Conservation (phyloP, 2,888 invertebrate genomes). For the Temnothorax ravouxi region DNA sequence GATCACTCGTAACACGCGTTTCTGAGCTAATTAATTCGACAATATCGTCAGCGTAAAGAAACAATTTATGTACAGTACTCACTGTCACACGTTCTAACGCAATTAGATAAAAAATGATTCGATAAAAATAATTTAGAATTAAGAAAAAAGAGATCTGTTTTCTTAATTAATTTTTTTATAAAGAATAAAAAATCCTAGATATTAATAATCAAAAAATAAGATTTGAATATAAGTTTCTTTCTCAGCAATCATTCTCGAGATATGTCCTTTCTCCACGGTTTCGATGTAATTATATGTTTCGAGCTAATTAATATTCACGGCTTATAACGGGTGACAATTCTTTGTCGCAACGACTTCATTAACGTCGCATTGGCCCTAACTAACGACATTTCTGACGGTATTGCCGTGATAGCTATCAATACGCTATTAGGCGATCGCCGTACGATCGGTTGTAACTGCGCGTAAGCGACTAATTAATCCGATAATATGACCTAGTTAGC, state of each 20-base stretch:
- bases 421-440: constrained; percentile 69
- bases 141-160: not conserved
- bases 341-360: constrained; percentile 30
- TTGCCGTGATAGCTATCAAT: constrained; percentile 66
- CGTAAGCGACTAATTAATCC: constrained; percentile 79
- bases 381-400: constrained; percentile 60
- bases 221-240: not conserved
- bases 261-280: not conserved
- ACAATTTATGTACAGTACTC: not conserved
- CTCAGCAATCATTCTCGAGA: not conserved
- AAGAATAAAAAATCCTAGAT: not conserved
- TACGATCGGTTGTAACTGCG: constrained; percentile 70
- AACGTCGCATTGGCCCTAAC: constrained; percentile 14
- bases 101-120: constrained; percentile 1
- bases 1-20: constrained; percentile 61
- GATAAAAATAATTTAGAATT: not conserved
- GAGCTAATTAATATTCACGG: constrained; percentile 9
- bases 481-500: constrained; percentile 77
- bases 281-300: constrained; percentile 3
- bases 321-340: constrained; percentile 7
- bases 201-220: not conserved
- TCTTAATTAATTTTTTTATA: not conserved
- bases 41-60: constrained; percentile 56
- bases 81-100: not conserved
- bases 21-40: constrained; percentile 75